These are phyloP conservation scores for Diadegma fenestrale DNA, from an alignment of 2,888 invertebrate genomes.

Conservation along the genomic window DNA sequence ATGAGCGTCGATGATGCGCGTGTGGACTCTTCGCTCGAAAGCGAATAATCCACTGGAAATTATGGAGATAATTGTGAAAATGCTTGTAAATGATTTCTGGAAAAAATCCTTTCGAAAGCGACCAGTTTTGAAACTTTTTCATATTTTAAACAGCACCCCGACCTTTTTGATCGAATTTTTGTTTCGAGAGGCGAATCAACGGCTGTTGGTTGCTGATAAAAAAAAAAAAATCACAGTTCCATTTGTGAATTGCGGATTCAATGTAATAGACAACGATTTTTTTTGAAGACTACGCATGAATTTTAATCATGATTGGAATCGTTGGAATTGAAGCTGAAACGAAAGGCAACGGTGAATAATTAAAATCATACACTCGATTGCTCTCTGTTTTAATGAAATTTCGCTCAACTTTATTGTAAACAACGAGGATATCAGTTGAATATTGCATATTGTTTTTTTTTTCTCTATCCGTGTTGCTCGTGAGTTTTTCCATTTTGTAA, in stretches of 20 bases:
- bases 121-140: not conserved
- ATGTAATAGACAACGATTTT: not conserved
- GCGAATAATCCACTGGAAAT: not conserved
- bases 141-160: not conserved
- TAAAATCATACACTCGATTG: not conserved
- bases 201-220: not conserved
- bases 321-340: not conserved
- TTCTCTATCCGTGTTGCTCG: not conserved
- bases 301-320: not conserved
- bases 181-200: not conserved
- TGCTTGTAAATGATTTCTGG: not conserved
- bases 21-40: not conserved
- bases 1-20: not conserved
- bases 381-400: conserved; percentile 2
- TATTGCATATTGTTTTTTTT: conserved; percentile 6
- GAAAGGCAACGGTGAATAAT: not conserved
- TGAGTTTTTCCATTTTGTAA: not conserved
- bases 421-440: not conserved
- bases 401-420: not conserved
- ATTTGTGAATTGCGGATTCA: not conserved
- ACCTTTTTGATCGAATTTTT: not conserved
- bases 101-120: not conserved
- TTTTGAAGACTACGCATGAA: not conserved
- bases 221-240: not conserved
- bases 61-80: not conserved